These are phyloP conservation scores for Nibea coibor DNA, from an alignment of 2,113 vertebrate genomes.

Conservation along the genomic window DNA sequence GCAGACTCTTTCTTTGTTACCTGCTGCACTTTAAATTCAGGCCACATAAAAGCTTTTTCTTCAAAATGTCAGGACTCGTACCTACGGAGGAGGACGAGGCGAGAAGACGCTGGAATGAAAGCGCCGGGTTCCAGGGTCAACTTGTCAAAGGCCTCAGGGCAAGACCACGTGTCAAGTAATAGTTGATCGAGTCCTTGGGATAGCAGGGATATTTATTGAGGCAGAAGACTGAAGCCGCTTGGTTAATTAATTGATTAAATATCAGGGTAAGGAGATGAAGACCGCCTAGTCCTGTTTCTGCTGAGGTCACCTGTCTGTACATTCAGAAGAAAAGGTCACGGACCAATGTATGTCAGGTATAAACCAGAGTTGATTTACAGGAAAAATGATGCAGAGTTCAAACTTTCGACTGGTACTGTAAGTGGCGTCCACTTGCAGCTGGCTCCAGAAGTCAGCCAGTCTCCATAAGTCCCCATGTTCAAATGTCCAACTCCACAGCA, in stretches of 20 bases:
- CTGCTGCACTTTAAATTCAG: constrained; percentile 11
- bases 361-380: not conserved
- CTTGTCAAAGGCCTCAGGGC: not conserved
- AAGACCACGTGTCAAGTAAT: not conserved
- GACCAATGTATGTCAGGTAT: not conserved
- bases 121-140: not conserved
- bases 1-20: not conserved
- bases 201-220: not conserved
- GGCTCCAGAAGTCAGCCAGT: too few species aligned
- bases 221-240: not conserved
- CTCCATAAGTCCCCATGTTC: too few species aligned
- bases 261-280: not conserved
- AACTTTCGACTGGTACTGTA: too few species aligned
- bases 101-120: not conserved
- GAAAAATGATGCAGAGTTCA: not conserved
- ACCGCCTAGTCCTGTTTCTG: not conserved
- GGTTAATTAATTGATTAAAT: too few species aligned
- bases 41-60: not conserved
- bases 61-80: not conserved
- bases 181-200: not conserved
- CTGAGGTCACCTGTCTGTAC: not conserved
- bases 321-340: not conserved
- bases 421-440: too few species aligned
- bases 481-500: too few species aligned
- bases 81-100: not conserved